A percentile compares a stretch with the other conserved stretches of the same genome.
These are phyloP conservation scores for Ictalurus punctatus DNA, from an alignment of 2,113 vertebrate genomes.

Conservation along the genomic window DNA sequence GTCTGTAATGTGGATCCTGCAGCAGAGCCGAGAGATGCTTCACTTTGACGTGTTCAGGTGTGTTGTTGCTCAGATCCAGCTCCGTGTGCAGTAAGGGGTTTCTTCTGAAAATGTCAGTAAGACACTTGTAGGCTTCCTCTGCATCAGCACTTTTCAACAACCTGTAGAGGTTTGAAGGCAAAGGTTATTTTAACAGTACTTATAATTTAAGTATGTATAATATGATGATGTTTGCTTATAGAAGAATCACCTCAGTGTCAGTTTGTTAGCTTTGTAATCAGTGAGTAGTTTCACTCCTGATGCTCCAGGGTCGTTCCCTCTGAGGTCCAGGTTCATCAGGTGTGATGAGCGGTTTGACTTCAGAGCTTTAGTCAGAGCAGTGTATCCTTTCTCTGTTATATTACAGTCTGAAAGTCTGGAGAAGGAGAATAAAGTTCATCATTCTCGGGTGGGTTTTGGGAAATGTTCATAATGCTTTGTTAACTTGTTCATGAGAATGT, in stretches of 20 bases:
- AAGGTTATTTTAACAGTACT: too few species aligned
- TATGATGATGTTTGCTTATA: background rate
- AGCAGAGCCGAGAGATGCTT: background rate
- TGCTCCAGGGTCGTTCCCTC: background rate
- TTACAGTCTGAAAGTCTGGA: background rate
- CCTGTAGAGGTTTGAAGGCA: background rate
- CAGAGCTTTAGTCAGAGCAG: background rate
- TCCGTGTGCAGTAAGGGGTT: conserved; percentile 1
- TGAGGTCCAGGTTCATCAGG: background rate
- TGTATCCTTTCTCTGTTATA: conserved; percentile 2
- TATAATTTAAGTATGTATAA: too few species aligned
- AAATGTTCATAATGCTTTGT: background rate
- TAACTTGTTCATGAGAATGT: too few species aligned
- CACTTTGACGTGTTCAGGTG: background rate
- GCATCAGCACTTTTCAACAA: background rate
- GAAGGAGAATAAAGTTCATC: background rate
- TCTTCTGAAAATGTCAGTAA: background rate
- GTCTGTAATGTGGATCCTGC: conserved; percentile 15
- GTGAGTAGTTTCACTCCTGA: background rate
- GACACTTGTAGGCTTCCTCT: background rate
- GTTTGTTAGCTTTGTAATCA: background rate
- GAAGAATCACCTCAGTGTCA: conserved; percentile 27
- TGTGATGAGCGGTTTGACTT: background rate
- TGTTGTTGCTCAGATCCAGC: background rate
- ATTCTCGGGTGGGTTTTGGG: too few species aligned